Evolutionary conservation across 2,888 invertebrate species (phyloP), one percentile per base, ranked within the genome.

Genomic region (Sphecodes monilicornis): DNA sequence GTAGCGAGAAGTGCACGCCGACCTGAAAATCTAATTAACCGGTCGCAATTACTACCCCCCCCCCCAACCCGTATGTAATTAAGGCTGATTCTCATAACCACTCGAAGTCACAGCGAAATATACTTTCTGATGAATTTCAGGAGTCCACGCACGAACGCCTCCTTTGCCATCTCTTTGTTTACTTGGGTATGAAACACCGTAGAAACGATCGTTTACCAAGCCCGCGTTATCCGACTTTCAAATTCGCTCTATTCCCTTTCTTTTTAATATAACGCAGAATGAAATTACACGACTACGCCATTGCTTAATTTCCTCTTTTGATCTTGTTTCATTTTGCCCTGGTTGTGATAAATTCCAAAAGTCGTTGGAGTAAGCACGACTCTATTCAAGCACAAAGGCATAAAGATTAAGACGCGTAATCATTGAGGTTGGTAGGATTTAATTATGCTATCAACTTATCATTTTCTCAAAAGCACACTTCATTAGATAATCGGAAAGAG

Each of bases 1-100:
- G 10, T 57, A 70, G 64, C 82, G 76, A 70, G 75, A 77, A 70
- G 75, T 60, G 64, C 74, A 72, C 66, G 39, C 36, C 68, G 71
- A 54, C n/a, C 78, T 78, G 88, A 81, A 87, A 88, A 88, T 88
- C 88, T 85, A 87, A 88, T 88, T 88, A 88, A 88, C 85, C 71
- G 73, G 78, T 73, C 41, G 80, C 82, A 88, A 88, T 88, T 88
- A 87, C 85, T 80, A 66, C 71, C 22, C 78, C 26, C 66, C 57
- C 36, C 64, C 64, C 22, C 54, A 8, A 8, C 22, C 66, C 50
- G 76, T 36, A 71, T 81, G 87, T 80, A 88, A 88, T 88, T 88
- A 87, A 82, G 80, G 78, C 66, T 82, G 82, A 87, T 82, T 85
- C 85, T 80, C 85, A 70, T 82, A 88, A 78, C 85, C 68, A 70